Evolutionary conservation across 1,140 invertebrate genomes (phyloP).

Genomic region (Nylanderia fulva): DNA sequence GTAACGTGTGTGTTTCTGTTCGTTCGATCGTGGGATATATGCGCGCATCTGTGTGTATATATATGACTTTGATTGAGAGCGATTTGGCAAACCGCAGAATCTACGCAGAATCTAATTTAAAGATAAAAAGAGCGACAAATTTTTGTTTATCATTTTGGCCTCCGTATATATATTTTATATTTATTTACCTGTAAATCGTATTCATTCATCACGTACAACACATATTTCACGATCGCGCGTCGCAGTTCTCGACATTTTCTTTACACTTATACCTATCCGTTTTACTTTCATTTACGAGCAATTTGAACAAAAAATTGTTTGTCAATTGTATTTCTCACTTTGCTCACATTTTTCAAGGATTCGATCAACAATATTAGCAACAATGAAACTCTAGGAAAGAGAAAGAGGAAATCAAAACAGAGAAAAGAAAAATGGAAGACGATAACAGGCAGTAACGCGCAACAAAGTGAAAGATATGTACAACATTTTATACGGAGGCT

Average conservation of each 20-base stretch:
- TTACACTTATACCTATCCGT: neutral
- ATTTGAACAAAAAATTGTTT: neutral
- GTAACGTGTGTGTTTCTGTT: constrained; percentile 28
- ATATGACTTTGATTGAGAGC: constrained; percentile 3
- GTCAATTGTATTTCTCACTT: neutral
- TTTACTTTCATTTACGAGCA: neutral
- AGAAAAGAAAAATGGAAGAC: neutral
- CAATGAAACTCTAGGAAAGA: neutral
- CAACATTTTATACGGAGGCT: neutral
- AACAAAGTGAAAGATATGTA: neutral
- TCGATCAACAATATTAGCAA: neutral
- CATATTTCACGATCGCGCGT: neutral
- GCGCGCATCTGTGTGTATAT: too few species aligned
- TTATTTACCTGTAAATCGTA: constrained; percentile 15
- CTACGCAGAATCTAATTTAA: too few species aligned
- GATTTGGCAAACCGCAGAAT: constrained; percentile 3
- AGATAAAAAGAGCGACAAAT: neutral
- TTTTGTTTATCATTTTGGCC: neutral
- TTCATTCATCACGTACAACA: constrained; percentile 1
- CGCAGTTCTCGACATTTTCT: neutral
- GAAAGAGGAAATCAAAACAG: neutral
- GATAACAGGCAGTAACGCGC: neutral
- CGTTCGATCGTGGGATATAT: constrained; percentile 19
- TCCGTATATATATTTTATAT: too few species aligned
- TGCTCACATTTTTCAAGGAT: neutral